Evolutionary conservation across 1,140 invertebrate genomes (phyloP).

Genomic region (Bombus impatiens): DNA sequence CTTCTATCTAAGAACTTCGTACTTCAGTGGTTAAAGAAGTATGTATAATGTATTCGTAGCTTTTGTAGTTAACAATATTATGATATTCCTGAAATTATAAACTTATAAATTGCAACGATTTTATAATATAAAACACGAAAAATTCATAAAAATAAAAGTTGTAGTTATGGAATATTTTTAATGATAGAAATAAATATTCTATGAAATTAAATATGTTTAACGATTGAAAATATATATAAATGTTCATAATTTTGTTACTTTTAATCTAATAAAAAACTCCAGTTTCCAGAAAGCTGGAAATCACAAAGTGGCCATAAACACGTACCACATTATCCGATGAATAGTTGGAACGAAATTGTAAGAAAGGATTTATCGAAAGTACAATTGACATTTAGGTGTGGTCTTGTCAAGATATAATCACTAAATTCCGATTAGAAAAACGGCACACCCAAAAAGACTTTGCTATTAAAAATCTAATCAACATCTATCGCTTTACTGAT

Average conservation of each 20-base stretch:
- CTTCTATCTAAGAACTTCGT: background rate
- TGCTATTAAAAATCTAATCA: slow-evolving; percentile 29
- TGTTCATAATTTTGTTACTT: background rate
- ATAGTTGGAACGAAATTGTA: slow-evolving; percentile 14
- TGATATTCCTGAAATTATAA: background rate
- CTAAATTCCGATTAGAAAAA: slow-evolving; percentile 51
- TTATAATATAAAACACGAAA: background rate
- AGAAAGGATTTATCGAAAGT: slow-evolving; percentile 15
- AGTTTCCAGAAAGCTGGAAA: background rate
- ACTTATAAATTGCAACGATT: background rate
- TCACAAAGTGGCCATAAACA: background rate
- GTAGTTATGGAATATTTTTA: background rate
- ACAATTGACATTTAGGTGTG: slow-evolving; percentile 50
- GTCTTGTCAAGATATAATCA: slow-evolving; percentile 44
- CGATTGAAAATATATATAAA: background rate
- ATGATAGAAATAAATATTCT: background rate
- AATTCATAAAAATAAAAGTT: background rate
- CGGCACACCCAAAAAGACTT: slow-evolving; percentile 33
- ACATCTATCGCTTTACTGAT: background rate
- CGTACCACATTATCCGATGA: background rate
- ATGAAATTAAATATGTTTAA: background rate
- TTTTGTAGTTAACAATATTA: background rate
- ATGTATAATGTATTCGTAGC: too few relatives aligned
- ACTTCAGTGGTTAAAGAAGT: background rate
- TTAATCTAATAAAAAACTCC: background rate